These are phyloP conservation scores for Magallana ariakensis DNA, from an alignment of 1,140 invertebrate genomes.

Conservation along the genomic window DNA sequence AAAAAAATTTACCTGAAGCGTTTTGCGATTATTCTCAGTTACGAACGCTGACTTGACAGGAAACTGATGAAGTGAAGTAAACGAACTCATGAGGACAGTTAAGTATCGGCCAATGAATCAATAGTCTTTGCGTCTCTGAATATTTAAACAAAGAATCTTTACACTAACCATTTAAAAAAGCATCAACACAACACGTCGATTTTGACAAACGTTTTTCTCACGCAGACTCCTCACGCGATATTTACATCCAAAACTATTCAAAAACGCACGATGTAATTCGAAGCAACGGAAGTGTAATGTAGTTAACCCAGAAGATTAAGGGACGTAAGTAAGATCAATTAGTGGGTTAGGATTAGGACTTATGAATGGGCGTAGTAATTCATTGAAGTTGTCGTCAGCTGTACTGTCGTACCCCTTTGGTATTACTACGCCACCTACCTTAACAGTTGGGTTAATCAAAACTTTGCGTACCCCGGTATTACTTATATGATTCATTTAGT, in stretches of 20 bases:
- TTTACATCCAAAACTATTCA: neutral
- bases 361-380: neutral
- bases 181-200: neutral
- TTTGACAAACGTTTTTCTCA: neutral
- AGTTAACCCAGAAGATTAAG: neutral
- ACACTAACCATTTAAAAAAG: neutral
- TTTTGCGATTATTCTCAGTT: too few relatives aligned
- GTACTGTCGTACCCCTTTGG: neutral
- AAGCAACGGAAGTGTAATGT: neutral
- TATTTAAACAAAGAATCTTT: neutral
- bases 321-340: neutral
- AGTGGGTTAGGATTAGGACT: neutral
- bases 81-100: too few relatives aligned
- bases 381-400: neutral
- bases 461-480: too few relatives aligned
- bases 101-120: too few relatives aligned
- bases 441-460: too few relatives aligned
- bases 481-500: too few relatives aligned
- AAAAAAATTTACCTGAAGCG: too few relatives aligned
- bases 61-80: too few relatives aligned
- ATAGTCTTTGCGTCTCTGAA: neutral
- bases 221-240: neutral
- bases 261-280: neutral
- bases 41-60: too few relatives aligned
- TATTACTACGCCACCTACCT: neutral